A percentile compares a stretch with the other conserved stretches of the same genome.
Conservation (phyloP, 2,888 invertebrate genomes). For the Blomia tropicalis region DNA sequence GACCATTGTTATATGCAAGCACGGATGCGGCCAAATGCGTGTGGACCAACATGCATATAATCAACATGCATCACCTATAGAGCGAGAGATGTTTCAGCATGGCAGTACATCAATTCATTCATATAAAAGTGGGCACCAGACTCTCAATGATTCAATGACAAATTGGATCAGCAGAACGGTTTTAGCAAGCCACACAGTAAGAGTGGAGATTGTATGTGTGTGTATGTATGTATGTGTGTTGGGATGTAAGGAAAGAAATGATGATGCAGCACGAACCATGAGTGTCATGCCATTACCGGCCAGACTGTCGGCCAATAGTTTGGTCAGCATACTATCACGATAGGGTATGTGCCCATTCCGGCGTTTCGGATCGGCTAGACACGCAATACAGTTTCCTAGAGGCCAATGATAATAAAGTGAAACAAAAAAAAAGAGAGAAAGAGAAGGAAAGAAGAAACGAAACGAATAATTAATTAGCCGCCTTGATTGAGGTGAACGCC, state of each 20-base stretch:
- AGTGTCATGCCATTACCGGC: constrained; percentile 84
- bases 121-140: no score
- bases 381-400: constrained; percentile 80
- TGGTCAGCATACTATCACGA: constrained; percentile 81
- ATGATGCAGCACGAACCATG: constrained; percentile 55
- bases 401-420: constrained; percentile 3
- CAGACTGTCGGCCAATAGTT: constrained; percentile 74
- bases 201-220: no score
- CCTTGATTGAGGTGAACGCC: constrained; percentile 1
- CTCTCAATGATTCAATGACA: no score
- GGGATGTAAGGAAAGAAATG: no score
- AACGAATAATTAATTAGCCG: constrained; percentile 8
- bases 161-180: no score
- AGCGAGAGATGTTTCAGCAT: no score
- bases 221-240: no score
- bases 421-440: not conserved
- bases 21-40: no score
- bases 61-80: not conserved
- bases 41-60: not conserved
- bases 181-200: no score
- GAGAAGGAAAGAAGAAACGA: not conserved
- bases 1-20: not conserved
- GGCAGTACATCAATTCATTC: no score
- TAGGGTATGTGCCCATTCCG: constrained; percentile 76
- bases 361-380: constrained; percentile 44